phyloP scores from a whole-genome alignment of 2,888 invertebrate genomes.

The Keiferia lycopersicella region DNA sequence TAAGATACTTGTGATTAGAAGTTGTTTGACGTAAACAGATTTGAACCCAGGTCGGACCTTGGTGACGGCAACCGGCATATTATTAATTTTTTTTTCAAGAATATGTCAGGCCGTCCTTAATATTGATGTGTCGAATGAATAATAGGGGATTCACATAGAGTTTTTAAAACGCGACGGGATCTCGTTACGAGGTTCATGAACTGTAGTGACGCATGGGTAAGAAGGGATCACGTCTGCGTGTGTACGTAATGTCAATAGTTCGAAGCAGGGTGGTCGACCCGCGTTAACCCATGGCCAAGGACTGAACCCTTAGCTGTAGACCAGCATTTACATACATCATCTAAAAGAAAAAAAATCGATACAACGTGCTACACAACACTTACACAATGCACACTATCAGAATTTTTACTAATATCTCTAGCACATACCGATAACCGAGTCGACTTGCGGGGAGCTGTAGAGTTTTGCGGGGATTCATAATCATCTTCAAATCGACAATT shows the following conservation, averaged over 20 bases:
- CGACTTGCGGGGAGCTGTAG: no score
- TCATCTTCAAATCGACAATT: no score
- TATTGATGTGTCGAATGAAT: constrained; percentile 9
- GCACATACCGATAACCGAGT: no score
- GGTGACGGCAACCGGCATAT: background rate
- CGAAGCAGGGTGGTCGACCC: constrained; percentile 18
- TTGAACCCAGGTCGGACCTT: background rate
- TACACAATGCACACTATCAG: no score
- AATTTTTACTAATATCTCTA: no score
- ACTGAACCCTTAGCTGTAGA: constrained; percentile 8
- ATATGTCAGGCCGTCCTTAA: background rate
- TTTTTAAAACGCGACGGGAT: constrained; percentile 21
- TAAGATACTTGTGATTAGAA: constrained; percentile 8
- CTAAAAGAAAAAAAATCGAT: background rate
- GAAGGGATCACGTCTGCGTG: constrained; percentile 19
- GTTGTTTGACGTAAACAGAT: background rate
- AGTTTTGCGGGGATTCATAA: no score
- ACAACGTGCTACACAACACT: no score
- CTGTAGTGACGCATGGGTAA: constrained; percentile 1
- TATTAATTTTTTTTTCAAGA: background rate
- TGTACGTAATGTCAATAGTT: constrained; percentile 11
- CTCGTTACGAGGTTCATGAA: constrained; percentile 20
- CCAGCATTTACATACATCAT: background rate
- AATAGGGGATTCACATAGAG: background rate
- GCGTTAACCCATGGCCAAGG: background rate